Evolutionary conservation across 2,888 invertebrate genomes (phyloP).

Genomic region (Trachelus tabidus): DNA sequence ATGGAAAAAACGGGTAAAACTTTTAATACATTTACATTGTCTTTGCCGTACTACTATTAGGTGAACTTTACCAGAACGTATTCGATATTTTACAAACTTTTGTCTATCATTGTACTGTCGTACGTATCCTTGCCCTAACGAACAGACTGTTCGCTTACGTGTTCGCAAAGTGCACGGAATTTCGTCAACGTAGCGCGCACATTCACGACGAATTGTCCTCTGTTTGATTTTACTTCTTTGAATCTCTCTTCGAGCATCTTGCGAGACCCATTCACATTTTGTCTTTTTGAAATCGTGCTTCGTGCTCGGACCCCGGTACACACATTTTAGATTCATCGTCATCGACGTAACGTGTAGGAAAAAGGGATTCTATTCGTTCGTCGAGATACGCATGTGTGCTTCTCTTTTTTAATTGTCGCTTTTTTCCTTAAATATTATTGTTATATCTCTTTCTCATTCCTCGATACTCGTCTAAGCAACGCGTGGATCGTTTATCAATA

Average conservation of each 20-base stretch:
- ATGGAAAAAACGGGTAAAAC: constrained; percentile 23
- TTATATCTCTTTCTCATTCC: not conserved
- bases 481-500: not conserved
- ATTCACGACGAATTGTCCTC: not conserved
- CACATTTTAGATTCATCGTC: constrained; percentile 7
- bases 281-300: constrained; percentile 9
- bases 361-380: not conserved
- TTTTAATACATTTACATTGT: constrained; percentile 54
- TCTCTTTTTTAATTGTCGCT: constrained; percentile 17
- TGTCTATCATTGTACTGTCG: constrained; percentile 52
- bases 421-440: not conserved
- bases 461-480: not conserved
- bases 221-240: constrained; percentile 12
- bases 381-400: not conserved
- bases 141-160: constrained; percentile 15
- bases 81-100: constrained; percentile 54
- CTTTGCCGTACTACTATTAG: constrained; percentile 50
- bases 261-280: constrained; percentile 1
- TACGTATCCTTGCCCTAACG: constrained; percentile 48
- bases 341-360: constrained; percentile 7
- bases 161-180: not conserved
- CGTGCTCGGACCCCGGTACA: constrained; percentile 6
- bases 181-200: not conserved
- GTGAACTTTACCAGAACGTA: constrained; percentile 52
- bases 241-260: constrained; percentile 1